These are phyloP conservation scores for Strigamia transsilvanica DNA, from an alignment of 2,888 invertebrate genomes.

Conservation along the genomic window DNA sequence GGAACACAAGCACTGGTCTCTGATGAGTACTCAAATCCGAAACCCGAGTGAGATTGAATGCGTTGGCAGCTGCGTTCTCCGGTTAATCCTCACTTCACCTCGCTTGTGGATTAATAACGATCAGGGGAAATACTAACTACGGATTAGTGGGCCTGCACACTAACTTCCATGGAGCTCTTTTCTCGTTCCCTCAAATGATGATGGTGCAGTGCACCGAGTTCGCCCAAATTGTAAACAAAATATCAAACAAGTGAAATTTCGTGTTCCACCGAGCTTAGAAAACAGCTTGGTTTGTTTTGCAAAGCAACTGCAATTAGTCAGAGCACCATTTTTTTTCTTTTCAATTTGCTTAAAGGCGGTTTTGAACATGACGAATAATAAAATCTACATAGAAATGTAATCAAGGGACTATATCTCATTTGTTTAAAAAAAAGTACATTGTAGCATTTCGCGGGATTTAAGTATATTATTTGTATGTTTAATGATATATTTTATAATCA, in stretches of 20 bases:
- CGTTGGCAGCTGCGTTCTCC: constrained; percentile 36
- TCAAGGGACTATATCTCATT: no score
- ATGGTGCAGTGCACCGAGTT: not conserved
- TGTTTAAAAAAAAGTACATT: no score
- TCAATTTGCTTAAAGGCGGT: not conserved
- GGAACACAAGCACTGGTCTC: constrained; percentile 27
- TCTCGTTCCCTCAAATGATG: constrained; percentile 13
- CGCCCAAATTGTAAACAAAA: constrained; percentile 2
- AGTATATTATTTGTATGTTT: no score
- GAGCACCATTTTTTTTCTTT: not conserved
- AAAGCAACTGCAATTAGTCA: not conserved
- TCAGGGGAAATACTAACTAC: constrained; percentile 28
- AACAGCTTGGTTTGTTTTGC: not conserved
- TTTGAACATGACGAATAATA: no score
- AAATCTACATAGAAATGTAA: no score
- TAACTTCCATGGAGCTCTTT: not conserved
- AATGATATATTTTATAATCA: no score
- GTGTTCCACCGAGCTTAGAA: not conserved
- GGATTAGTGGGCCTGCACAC: constrained; percentile 26
- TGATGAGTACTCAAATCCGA: constrained; percentile 36
- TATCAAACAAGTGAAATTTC: not conserved
- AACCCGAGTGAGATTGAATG: constrained; percentile 18
- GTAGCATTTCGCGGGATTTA: no score
- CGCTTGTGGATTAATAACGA: constrained; percentile 39
- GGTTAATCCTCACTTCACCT: constrained; percentile 35